Conservation (phyloP, 2,113 vertebrate species). For the Silurus meridionalis region DNA sequence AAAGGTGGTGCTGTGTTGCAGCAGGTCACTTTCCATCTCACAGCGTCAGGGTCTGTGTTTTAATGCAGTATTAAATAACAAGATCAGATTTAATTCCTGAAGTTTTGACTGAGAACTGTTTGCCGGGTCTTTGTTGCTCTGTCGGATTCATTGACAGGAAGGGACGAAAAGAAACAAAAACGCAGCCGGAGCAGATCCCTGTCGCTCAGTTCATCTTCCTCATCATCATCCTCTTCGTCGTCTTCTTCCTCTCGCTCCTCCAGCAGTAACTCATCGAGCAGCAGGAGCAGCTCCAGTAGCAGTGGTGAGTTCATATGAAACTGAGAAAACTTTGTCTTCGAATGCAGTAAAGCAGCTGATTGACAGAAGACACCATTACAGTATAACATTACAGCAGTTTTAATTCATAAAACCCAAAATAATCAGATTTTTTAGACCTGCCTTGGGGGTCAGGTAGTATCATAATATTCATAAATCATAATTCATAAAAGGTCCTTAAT, state of each 20-base stretch:
- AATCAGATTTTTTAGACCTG: not conserved
- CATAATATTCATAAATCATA: not conserved
- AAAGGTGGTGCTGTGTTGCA: too few species aligned
- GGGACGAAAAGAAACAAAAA: conserved; percentile 78
- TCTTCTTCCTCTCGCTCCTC: conserved; percentile 63
- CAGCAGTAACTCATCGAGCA: conserved; percentile 63
- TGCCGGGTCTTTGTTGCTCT: not conserved
- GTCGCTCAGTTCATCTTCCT: conserved; percentile 68
- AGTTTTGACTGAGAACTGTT: too few species aligned
- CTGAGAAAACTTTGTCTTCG: not conserved
- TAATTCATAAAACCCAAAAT: not conserved
- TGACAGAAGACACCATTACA: not conserved
- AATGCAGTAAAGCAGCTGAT: not conserved
- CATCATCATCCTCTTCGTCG: conserved; percentile 67
- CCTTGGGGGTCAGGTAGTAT: not conserved
- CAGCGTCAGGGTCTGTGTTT: not conserved
- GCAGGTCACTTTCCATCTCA: not conserved
- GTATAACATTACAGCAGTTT: not conserved
- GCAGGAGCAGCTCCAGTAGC: conserved; percentile 66
- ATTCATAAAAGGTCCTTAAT: too few species aligned
- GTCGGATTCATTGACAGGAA: conserved; percentile 59
- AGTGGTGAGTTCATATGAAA: conserved; percentile 69
- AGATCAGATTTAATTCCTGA: not conserved
- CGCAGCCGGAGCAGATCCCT: conserved; percentile 83
- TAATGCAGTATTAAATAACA: not conserved